These are phyloP conservation scores for Lottia scabra DNA, from an alignment of 2,888 invertebrate species.

Conservation along the genomic window DNA sequence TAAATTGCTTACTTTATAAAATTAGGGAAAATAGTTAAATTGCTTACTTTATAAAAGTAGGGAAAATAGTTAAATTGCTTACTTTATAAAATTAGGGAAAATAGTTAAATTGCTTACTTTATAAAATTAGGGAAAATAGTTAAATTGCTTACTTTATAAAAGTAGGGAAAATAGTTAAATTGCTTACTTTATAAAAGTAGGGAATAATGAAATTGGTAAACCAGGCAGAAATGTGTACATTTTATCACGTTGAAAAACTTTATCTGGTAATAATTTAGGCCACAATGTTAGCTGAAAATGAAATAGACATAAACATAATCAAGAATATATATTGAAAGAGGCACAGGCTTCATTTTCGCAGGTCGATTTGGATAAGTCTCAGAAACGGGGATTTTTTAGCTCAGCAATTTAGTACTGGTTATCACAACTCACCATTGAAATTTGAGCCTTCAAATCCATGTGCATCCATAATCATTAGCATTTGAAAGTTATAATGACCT, in stretches of 20 bases:
- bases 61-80: slow-evolving; percentile 6
- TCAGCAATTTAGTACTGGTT: too few species aligned
- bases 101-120: not conserved
- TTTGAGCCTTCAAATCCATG: too few species aligned
- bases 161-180: not conserved
- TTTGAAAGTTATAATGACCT: too few species aligned
- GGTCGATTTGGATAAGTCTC: too few species aligned
- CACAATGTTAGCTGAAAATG: slow-evolving; percentile 38
- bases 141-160: too few species aligned
- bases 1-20: too few species aligned
- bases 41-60: slow-evolving; percentile 21
- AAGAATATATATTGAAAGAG: too few species aligned
- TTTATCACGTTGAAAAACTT: slow-evolving; percentile 33
- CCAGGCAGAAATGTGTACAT: slow-evolving; percentile 38
- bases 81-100: slow-evolving; percentile 15
- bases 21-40: not conserved
- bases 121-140: too few species aligned
- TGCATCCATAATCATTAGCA: too few species aligned
- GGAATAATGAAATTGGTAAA: slow-evolving; percentile 27
- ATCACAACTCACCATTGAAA: too few species aligned
- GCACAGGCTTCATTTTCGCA: too few species aligned
- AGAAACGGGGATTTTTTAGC: too few species aligned
- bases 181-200: slow-evolving; percentile 21
- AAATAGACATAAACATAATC: not conserved
- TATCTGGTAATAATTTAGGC: slow-evolving; percentile 27